A percentile compares a stretch with the other conserved stretches of the same genome.
Conservation (phyloP, 2,888 invertebrate genomes). For the Andricus curvator region DNA sequence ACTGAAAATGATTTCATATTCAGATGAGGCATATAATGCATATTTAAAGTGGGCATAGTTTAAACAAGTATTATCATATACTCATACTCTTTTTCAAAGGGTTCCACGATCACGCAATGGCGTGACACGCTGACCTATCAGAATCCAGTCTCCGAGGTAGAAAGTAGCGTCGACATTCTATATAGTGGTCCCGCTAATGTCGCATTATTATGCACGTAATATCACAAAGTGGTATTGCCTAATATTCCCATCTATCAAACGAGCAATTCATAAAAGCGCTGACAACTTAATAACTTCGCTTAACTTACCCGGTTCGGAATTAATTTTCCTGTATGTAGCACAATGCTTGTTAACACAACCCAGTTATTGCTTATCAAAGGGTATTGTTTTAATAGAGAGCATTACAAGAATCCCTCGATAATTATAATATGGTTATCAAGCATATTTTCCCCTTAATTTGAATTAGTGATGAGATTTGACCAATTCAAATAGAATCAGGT, state of each 20-base stretch:
- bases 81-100: conserved; percentile 20
- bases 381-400: not conserved
- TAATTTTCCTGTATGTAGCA: conserved; percentile 15
- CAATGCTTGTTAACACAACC: not conserved
- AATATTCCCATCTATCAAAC: conserved; percentile 21
- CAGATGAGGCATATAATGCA: conserved; percentile 38
- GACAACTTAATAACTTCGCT: conserved; percentile 32
- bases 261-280: conserved; percentile 17
- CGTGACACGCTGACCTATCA: conserved; percentile 33
- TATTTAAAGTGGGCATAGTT: conserved; percentile 29
- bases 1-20: conserved; percentile 34
- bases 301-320: conserved; percentile 12
- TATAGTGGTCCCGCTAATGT: conserved; percentile 56
- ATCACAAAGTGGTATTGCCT: conserved; percentile 34
- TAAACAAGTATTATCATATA: conserved; percentile 29
- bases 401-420: not conserved
- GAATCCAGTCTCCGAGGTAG: conserved; percentile 53
- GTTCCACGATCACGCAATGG: conserved; percentile 44
- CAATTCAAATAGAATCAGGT: too few species aligned
- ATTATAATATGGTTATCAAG: not conserved
- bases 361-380: not conserved
- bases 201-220: conserved; percentile 60
- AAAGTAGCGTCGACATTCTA: conserved; percentile 55
- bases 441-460: too few species aligned
- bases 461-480: too few species aligned